phyloP scores from a whole-genome alignment of 1,140 invertebrate genomes.

The Brachionus koreanus region DNA sequence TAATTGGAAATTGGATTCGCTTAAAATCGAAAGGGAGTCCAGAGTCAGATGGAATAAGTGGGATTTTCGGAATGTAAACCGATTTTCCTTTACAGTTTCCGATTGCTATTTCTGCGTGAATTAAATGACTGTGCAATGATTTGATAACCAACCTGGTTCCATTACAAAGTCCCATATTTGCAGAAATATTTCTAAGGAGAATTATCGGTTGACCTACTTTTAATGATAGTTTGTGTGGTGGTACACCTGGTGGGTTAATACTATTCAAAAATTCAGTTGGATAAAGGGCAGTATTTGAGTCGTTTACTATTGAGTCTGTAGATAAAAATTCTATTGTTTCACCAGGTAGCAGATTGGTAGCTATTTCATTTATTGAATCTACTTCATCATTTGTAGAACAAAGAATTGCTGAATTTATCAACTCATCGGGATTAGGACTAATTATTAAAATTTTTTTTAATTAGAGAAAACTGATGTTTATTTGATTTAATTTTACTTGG shows the following conservation, averaged over 20 bases:
- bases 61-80: slow-evolving; percentile 48
- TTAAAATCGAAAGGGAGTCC: slow-evolving; percentile 56
- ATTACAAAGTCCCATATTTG: too few species aligned
- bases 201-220: slow-evolving; percentile 55
- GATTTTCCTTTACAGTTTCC: slow-evolving; percentile 42
- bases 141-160: slow-evolving; percentile 53
- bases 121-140: slow-evolving; percentile 46
- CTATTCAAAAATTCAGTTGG: slow-evolving; percentile 56
- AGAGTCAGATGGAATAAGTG: slow-evolving; percentile 47
- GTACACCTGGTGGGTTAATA: slow-evolving; percentile 51
- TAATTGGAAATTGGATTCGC: slow-evolving; percentile 61
- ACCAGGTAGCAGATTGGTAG: neutral
- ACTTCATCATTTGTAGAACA: neutral
- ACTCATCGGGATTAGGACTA: neutral
- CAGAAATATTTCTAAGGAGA: slow-evolving; percentile 53
- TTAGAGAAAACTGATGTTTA: too few species aligned
- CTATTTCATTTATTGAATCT: slow-evolving; percentile 19
- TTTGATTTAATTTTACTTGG: too few species aligned
- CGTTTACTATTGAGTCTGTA: neutral
- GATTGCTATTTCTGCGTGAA: slow-evolving; percentile 46
- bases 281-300: slow-evolving; percentile 45
- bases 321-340: neutral
- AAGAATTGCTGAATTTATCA: neutral
- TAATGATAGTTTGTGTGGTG: slow-evolving; percentile 54
- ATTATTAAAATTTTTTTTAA: too few species aligned